These are phyloP conservation scores for Phortica okadai DNA, from an alignment of 2,888 invertebrate species.

Conservation along the genomic window DNA sequence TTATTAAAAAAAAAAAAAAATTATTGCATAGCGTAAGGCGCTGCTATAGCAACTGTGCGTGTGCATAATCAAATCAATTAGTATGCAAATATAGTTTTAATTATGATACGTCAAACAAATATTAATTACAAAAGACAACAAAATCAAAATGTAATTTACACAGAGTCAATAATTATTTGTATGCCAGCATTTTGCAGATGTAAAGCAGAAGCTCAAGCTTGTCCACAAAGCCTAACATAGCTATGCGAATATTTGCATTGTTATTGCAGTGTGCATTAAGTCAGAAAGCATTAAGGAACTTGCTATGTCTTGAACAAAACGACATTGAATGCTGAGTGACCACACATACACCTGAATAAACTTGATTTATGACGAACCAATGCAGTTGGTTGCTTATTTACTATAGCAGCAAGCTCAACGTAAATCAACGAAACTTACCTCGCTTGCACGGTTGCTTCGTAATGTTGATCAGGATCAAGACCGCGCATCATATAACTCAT, in stretches of 20 bases:
- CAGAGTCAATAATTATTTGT: too few species aligned
- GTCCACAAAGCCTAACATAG: not conserved
- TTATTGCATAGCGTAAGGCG: conserved; percentile 1
- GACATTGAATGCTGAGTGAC: too few species aligned
- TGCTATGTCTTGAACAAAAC: too few species aligned
- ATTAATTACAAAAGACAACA: conserved; percentile 21
- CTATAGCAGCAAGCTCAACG: too few species aligned
- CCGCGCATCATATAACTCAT: conserved; percentile 83
- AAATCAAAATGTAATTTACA: not conserved
- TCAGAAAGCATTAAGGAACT: not conserved
- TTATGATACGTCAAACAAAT: conserved; percentile 9
- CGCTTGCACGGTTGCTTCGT: conserved; percentile 82
- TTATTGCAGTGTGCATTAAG: not conserved
- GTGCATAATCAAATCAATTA: conserved; percentile 37
- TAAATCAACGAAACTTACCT: conserved; percentile 71
- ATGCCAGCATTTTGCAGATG: too few species aligned
- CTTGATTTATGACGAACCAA: too few species aligned
- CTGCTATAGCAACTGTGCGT: not conserved
- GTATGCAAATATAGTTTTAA: conserved; percentile 46
- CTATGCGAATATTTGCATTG: not conserved
- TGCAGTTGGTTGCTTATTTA: too few species aligned
- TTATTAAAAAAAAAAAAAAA: not conserved
- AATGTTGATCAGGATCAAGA: conserved; percentile 81
- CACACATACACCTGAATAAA: too few species aligned
- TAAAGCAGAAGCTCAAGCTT: too few species aligned